Conservation (phyloP, 64 coral and sea anemone species). For the Anthopleura sola region DNA sequence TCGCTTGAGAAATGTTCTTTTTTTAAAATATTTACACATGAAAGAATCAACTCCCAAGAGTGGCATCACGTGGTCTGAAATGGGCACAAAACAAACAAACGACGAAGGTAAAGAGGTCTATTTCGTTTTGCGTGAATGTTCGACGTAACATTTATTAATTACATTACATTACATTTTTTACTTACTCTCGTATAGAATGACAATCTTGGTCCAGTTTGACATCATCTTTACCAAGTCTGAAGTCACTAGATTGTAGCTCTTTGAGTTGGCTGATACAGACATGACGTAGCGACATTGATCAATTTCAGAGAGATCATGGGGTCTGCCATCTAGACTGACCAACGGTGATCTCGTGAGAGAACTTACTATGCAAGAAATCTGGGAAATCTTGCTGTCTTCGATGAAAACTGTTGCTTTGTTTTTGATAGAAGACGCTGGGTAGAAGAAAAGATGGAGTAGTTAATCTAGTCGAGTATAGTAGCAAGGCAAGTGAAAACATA, state of each 20-base stretch:
- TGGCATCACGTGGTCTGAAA: too few species aligned
- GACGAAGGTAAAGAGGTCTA: too few species aligned
- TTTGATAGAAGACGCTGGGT: background rate
- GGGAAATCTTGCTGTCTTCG: background rate
- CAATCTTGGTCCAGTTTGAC: background rate
- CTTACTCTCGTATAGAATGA: constrained; percentile 14
- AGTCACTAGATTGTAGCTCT: background rate
- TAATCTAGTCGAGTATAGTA: too few species aligned
- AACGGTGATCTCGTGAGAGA: background rate
- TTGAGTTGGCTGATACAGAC: background rate
- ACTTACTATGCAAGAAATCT: constrained; percentile 3
- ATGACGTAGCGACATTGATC: background rate
- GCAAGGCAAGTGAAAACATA: too few species aligned
- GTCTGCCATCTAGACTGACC: background rate
- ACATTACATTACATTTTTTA: too few species aligned
- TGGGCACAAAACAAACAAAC: too few species aligned
- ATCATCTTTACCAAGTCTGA: background rate
- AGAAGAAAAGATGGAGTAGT: background rate
- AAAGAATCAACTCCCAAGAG: too few species aligned
- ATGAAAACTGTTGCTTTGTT: background rate
- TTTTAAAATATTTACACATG: too few species aligned
- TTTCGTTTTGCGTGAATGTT: too few species aligned
- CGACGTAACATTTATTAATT: too few species aligned
- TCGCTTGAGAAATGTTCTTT: too few species aligned
- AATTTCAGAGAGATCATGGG: background rate